Evolutionary conservation across 2,797 vertebrate genomes (phyloP).

Genomic region (Echeneis naucrates): DNA sequence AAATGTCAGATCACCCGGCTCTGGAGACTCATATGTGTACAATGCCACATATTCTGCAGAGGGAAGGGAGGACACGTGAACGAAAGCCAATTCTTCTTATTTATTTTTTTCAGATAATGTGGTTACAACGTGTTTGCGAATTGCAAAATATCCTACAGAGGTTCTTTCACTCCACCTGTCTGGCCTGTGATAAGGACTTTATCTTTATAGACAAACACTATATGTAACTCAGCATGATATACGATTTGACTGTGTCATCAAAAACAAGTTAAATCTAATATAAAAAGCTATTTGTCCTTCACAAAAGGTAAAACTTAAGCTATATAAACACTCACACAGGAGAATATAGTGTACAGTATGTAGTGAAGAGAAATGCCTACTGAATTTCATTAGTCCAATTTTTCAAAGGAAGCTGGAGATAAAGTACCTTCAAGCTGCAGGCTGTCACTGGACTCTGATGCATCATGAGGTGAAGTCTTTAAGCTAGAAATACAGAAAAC

Average conservation of each 20-base stretch:
- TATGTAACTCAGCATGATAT: neutral
- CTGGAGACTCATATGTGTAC: constrained; percentile 93
- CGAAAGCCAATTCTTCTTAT: neutral
- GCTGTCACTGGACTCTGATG: constrained; percentile 61
- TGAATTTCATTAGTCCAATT: neutral
- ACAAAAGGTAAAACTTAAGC: neutral
- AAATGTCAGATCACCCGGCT: constrained; percentile 92
- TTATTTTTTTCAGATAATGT: neutral
- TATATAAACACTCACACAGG: neutral
- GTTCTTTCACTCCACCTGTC: neutral
- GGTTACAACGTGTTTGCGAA: neutral
- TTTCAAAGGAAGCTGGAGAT: neutral
- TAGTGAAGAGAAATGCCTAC: neutral
- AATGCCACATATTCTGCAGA: constrained; percentile 91
- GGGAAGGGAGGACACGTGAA: constrained; percentile 14
- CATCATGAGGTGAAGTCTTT: constrained; percentile 67
- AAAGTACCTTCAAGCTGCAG: constrained; percentile 79
- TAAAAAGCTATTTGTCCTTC: neutral
- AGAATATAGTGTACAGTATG: neutral
- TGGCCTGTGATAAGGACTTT: neutral
- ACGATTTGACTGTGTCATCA: neutral
- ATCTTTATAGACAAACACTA: neutral
- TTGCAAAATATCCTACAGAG: neutral
- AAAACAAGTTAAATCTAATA: neutral
- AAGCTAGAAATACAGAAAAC: constrained; percentile 64